These are phyloP conservation scores for Setipinna tenuifilis DNA, from an alignment of 2,797 vertebrate genomes.

Conservation along the genomic window DNA sequence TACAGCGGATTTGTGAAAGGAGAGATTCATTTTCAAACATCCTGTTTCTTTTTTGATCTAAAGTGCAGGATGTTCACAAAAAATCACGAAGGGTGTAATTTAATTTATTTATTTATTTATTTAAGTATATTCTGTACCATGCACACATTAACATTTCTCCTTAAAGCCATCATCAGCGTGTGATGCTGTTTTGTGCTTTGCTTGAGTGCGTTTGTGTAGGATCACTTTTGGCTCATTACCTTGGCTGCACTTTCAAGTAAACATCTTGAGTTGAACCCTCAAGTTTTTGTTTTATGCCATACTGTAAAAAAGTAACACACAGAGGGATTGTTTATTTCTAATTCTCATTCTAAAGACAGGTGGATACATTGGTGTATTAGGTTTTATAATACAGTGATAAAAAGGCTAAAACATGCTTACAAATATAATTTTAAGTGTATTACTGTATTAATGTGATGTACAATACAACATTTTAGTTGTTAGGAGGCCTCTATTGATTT, in stretches of 20 bases:
- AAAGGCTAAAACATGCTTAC: no score
- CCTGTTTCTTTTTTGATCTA: background rate
- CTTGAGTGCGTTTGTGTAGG: conserved; percentile 34
- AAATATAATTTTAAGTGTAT: no score
- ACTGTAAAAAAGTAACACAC: background rate
- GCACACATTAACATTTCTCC: conserved; percentile 36
- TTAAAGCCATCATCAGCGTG: conserved; percentile 29
- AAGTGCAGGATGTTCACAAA: background rate
- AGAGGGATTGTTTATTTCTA: background rate
- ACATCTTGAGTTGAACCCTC: conserved; percentile 28
- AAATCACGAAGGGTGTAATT: conserved; percentile 44
- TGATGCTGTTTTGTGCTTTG: conserved; percentile 31
- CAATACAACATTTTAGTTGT: background rate
- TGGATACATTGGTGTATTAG: background rate
- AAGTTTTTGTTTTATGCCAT: conserved; percentile 41
- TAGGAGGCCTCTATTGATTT: no score
- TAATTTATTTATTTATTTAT: conserved; percentile 51
- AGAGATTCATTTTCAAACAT: background rate
- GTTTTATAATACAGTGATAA: background rate
- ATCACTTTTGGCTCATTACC: conserved; percentile 41
- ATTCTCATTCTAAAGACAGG: background rate
- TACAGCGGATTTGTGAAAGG: background rate
- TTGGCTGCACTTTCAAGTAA: conserved; percentile 28
- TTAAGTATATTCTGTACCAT: conserved; percentile 40
- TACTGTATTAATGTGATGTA: background rate